Evolutionary conservation across 2,888 invertebrate genomes (phyloP).

Genomic region (Mythimna lalbum): DNA sequence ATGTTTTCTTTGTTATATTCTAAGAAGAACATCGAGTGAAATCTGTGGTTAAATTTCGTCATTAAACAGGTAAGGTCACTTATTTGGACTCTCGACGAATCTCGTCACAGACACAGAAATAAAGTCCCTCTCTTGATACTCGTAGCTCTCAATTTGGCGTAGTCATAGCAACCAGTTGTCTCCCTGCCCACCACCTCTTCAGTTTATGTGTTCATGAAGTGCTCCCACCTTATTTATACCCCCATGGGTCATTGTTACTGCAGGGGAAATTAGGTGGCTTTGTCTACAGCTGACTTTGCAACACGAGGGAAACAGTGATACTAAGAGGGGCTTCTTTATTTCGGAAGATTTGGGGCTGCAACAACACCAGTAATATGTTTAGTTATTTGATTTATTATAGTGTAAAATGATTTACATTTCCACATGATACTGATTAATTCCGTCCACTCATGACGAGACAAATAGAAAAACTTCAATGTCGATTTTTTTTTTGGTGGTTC

Average conservation of each 20-base stretch:
- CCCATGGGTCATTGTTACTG: slow-evolving; percentile 83
- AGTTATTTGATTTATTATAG: slow-evolving; percentile 1
- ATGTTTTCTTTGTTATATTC: neutral
- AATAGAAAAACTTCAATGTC: slow-evolving; percentile 66
- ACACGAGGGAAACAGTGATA: slow-evolving; percentile 62
- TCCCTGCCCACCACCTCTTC: slow-evolving; percentile 79
- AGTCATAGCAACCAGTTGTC: slow-evolving; percentile 78
- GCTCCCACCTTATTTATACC: slow-evolving; percentile 86
- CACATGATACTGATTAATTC: slow-evolving; percentile 38
- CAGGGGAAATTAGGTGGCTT: slow-evolving; percentile 83
- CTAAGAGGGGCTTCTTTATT: slow-evolving; percentile 65
- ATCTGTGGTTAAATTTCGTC: neutral
- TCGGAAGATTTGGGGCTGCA: slow-evolving; percentile 36
- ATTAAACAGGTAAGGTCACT: neutral
- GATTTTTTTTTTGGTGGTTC: slow-evolving; percentile 73
- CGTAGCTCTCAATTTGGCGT: slow-evolving; percentile 55
- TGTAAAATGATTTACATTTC: slow-evolving; percentile 1
- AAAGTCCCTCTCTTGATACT: slow-evolving; percentile 30
- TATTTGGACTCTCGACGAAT: neutral
- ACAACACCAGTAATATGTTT: neutral
- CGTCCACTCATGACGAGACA: slow-evolving; percentile 43
- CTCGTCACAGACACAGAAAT: neutral
- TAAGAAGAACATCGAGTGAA: neutral
- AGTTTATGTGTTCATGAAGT: slow-evolving; percentile 89
- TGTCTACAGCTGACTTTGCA: slow-evolving; percentile 84